phyloP scores from a whole-genome alignment of 2,113 vertebrate species.

The Sterna hirundo region DNA sequence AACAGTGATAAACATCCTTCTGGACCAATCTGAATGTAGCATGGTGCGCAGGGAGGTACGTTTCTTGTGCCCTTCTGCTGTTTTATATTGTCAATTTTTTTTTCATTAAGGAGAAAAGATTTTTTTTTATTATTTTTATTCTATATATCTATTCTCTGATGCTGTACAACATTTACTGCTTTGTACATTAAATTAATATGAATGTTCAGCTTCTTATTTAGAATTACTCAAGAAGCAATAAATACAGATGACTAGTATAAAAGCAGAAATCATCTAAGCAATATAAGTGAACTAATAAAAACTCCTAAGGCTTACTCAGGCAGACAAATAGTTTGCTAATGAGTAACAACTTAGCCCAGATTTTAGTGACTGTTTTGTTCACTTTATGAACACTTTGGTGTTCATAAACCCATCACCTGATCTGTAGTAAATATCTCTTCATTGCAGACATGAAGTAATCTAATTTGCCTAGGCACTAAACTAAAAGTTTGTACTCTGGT shows the following conservation, averaged over 20 bases:
- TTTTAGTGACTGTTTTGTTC: neutral
- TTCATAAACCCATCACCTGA: neutral
- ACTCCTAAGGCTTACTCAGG: neutral
- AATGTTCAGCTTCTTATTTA: neutral
- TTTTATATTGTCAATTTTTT: neutral
- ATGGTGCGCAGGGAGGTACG: slow-evolving; percentile 95
- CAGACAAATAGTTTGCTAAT: neutral
- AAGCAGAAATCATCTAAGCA: neutral
- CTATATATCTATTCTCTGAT: neutral
- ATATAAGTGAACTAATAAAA: neutral
- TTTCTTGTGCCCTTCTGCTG: neutral
- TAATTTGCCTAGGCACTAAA: neutral
- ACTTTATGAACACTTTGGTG: neutral
- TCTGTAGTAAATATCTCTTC: neutral
- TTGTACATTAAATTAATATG: neutral
- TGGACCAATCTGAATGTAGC: slow-evolving; percentile 92
- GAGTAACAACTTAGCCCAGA: neutral
- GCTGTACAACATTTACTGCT: neutral
- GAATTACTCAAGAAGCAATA: neutral
- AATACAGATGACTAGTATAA: neutral
- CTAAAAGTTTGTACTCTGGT: neutral
- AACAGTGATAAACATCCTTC: slow-evolving; percentile 89
- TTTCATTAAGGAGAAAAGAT: neutral
- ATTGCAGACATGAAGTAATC: neutral
- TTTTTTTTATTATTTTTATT: neutral